These are phyloP conservation scores for Lethrus apterus DNA, from an alignment of 1,140 invertebrate species.

Conservation along the genomic window DNA sequence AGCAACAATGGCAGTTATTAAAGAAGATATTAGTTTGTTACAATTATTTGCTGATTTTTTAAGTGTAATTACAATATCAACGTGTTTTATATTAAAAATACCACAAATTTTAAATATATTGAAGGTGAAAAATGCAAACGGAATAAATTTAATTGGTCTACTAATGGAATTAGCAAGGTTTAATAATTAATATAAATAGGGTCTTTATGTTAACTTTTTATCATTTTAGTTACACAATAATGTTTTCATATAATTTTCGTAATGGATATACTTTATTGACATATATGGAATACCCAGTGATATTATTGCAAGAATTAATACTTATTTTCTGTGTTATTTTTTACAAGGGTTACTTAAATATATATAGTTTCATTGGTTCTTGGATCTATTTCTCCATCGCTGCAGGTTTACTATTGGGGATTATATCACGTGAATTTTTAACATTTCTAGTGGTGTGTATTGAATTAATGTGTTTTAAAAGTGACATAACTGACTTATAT, in stretches of 20 bases:
- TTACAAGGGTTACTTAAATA: conserved; percentile 48
- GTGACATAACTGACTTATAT: not conserved
- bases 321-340: conserved; percentile 56
- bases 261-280: conserved; percentile 60
- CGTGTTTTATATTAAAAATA: conserved; percentile 61
- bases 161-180: conserved; percentile 61
- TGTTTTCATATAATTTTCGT: conserved; percentile 61
- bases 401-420: conserved; percentile 43
- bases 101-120: conserved; percentile 60
- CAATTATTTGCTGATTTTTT: conserved; percentile 49
- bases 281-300: conserved; percentile 66
- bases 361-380: conserved; percentile 35
- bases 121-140: conserved; percentile 50
- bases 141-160: conserved; percentile 55
- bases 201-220: conserved; percentile 28
- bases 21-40: conserved; percentile 18
- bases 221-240: conserved; percentile 60
- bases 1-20: too few species aligned
- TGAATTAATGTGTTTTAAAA: conserved; percentile 18
- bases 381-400: conserved; percentile 46
- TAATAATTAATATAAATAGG: conserved; percentile 17
- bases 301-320: conserved; percentile 59
- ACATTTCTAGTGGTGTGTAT: conserved; percentile 55
- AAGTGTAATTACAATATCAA: conserved; percentile 57
- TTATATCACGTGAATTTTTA: conserved; percentile 50